Evolutionary conservation across 2,888 invertebrate species (phyloP), one percentile per base, ranked within the genome.

Genomic region (Sicus ferrugineus): DNA sequence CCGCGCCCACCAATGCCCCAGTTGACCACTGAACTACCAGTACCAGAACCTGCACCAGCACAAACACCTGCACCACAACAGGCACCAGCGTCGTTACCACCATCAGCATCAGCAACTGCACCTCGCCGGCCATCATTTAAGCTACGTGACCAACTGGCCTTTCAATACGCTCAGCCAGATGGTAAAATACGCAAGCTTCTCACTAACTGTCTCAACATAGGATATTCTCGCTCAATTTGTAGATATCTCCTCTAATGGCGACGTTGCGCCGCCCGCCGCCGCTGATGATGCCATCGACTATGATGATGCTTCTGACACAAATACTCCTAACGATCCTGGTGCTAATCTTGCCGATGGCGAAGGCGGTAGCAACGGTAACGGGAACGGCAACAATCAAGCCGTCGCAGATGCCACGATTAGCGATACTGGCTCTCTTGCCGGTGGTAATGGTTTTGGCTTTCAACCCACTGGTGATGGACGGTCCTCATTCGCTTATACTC

Each of bases 221-320:
- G 81, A 77, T 82, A 79, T 77, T 80, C 83, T 76, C 83, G 77
- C 75, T 82, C 83, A 78, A 81, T 82, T 82, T 82, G 81, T 79
- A 82, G 83, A 79, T 82, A 80, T 72, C 76, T 82, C 72, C 77
- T 81, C 75, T 80, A 77, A 75, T 75, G 73, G 70, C n/a, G 52
- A 61, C 48, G 31, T n/a, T 21, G 7, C 42, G 14, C 30, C 6
- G 28, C 28, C 16, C 42, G 48, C 38, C 42, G 67, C 54, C 11
- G 63, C 64, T 11, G 50, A 50, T 68, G 59, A 48, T 50, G 59
- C 62, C 59, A 23, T 64, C 50, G 68, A 64, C 62, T 66, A 68
- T 71, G 65, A 52, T 30, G 62, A 69, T 68, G 46, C 70, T 64
- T 71, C 68, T 72, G 70, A n/a, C 34, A 54, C 58, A 46, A 62